Evolutionary conservation across 2,797 vertebrate genomes (phyloP).

Genomic region (Hephaestus fuliginosus): DNA sequence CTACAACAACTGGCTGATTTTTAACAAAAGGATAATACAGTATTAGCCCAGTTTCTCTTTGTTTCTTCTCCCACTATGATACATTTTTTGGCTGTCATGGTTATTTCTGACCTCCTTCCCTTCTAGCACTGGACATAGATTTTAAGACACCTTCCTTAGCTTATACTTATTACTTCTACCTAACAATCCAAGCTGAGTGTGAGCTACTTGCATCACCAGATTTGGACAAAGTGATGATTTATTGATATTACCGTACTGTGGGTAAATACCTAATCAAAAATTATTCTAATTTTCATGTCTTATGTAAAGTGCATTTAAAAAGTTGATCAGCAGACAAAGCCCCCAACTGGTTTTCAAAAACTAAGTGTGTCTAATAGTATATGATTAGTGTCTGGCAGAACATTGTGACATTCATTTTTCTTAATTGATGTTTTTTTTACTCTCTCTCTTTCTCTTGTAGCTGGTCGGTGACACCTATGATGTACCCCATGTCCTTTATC

Average conservation of each 20-base stretch:
- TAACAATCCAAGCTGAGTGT: too few species aligned
- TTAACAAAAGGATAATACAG: too few species aligned
- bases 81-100: not conserved
- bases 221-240: not conserved
- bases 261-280: too few species aligned
- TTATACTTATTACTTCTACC: too few species aligned
- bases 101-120: not conserved
- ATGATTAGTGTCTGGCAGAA: not conserved
- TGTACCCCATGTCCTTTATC: constrained; percentile 94
- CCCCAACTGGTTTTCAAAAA: not conserved
- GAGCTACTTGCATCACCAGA: constrained; percentile 4
- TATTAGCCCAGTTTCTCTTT: too few species aligned
- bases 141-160: too few species aligned
- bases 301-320: not conserved
- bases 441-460: constrained; percentile 72
- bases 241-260: not conserved
- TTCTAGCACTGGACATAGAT: not conserved
- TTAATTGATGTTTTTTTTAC: not conserved
- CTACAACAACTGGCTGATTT: too few species aligned
- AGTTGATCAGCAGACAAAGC: not conserved
- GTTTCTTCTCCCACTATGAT: too few species aligned
- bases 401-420: too few species aligned
- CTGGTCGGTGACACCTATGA: constrained; percentile 97
- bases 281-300: not conserved
- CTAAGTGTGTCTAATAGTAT: not conserved